Evolutionary conservation across 2,113 vertebrate species (phyloP), one percentile per base, ranked within the genome.

Genomic region (Laticauda laticaudata): DNA sequence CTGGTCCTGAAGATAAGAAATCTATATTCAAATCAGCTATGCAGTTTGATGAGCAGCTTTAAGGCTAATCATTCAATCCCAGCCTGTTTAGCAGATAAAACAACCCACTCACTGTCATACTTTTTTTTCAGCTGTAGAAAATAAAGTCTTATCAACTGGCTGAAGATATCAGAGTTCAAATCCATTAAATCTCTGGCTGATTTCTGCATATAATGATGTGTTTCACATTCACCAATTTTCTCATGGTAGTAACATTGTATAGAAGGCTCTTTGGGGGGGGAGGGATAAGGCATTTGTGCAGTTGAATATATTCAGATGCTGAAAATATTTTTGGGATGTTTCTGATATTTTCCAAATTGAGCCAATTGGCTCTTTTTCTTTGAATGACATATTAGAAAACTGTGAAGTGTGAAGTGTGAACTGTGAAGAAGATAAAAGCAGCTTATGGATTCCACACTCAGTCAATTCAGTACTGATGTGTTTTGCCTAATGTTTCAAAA

Each of bases 271-370:
- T 56, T 81, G 51, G 5, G n/a, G 5, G 5, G 5, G 0, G 5
- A 5, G 43, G 20, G 64, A 29, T 55, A 87, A n/a, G 45, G 55
- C 89, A 64, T 81, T 75, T 92, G 88, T 8, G 93, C 93, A 92
- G 75, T 23, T 21, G 24, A 96, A 95, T 91, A 90, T 91, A 92
- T 59, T 93, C 93, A 96, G 93, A 93, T 90, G 69, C 85, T 94
- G 89, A 85, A 96, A 96, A 93, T 89, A 59, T 91, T 95, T 91
- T 89, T 95, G 93, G 94, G 93, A 93, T 93, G 96, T 92, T 94
- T 95, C 92, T 96, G 95, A 92, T 94, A 92, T 94, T 91, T 96
- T 89, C 91, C 96, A 94, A 96, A 97, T 92, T 95, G 94, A 97
- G 94, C 94, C 91, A 96, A 96, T 95, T 96, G 94, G 94, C 90